Evolutionary conservation across 2,113 vertebrate genomes (phyloP).

Genomic region (Cyprinodon tularosa): DNA sequence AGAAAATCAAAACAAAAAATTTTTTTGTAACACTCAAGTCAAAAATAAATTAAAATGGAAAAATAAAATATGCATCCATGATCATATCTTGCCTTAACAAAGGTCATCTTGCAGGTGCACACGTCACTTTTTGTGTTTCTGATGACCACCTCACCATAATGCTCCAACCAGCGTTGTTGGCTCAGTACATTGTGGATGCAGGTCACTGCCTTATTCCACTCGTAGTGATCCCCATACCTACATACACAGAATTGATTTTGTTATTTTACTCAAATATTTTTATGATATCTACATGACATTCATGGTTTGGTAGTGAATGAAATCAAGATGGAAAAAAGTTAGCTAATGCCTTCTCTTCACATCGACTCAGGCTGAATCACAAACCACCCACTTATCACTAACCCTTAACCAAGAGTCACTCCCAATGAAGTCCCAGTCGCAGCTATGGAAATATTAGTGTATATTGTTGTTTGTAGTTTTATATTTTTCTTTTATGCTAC

Average conservation of each 20-base stretch:
- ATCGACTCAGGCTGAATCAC: too few relatives aligned
- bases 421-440: too few relatives aligned
- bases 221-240: conserved; percentile 86
- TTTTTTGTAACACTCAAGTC: too few relatives aligned
- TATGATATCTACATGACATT: neutral
- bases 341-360: too few relatives aligned
- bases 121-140: conserved; percentile 81
- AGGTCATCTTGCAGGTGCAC: conserved; percentile 92
- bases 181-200: conserved; percentile 95
- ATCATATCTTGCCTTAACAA: conserved; percentile 83
- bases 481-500: too few relatives aligned
- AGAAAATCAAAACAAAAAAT: neutral
- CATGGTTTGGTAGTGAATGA: too few relatives aligned
- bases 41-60: neutral
- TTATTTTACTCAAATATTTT: neutral
- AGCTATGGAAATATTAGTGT: too few relatives aligned
- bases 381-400: too few relatives aligned
- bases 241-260: neutral
- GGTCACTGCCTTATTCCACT: conserved; percentile 94
- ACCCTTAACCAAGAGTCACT: too few relatives aligned
- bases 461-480: too few relatives aligned
- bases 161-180: conserved; percentile 90
- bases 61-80: neutral
- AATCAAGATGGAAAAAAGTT: too few relatives aligned
- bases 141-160: conserved; percentile 92